Base-by-base conservation (phyloP, 2,797 vertebrate species). In the Ceyx erithaca region DNA sequence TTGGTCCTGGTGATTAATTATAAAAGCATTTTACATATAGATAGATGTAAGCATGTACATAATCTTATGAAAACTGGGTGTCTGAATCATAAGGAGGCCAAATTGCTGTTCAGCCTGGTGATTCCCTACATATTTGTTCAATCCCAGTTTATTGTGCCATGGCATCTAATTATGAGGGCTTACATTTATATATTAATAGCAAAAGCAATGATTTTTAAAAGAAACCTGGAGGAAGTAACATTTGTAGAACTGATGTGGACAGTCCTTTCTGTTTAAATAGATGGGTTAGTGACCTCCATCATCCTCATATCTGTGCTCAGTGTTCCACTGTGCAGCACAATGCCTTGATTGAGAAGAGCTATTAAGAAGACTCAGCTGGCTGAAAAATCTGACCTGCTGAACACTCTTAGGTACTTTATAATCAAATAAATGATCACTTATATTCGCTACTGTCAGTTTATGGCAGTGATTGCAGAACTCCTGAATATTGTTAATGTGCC, bases 341-440 rank as follows among this genome's bases (percentile, higher is more conserved):
- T 87, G 80, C 52, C 68, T 94, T 96, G 95, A 97, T 95, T 97
- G 94, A 96, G 96, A 96, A 96, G 94, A 93, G 95, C 93, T 94
- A 94, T 96, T 94, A 93, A 93, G 86, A 92, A 92, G 82, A 72
- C 85, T 92, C 83, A 82, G 71, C 86, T 21, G 3, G 82, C 93
- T 93, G 94, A 95, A 87, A 95, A 93, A 91, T 89, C 87, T 95
- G 94, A 93, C 93, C 95, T 82, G 84, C 85, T 85, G 91, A 92
- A 94, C 82, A 86, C 84, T 95, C 85, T 88, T 63, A 90, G 92
- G 93, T 94, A 95, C 94, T 97, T 97, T 95, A 95, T 95, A 97
- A 97, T 96, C 93, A 97, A 96, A 96, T 93, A 97, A 95, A 92
- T 95, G 94, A 92, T 95, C 87, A 70, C 85, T 94, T 93, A 91